Evolutionary conservation across 2,888 invertebrate genomes (phyloP).

Genomic region (Drosophila mettleri): DNA sequence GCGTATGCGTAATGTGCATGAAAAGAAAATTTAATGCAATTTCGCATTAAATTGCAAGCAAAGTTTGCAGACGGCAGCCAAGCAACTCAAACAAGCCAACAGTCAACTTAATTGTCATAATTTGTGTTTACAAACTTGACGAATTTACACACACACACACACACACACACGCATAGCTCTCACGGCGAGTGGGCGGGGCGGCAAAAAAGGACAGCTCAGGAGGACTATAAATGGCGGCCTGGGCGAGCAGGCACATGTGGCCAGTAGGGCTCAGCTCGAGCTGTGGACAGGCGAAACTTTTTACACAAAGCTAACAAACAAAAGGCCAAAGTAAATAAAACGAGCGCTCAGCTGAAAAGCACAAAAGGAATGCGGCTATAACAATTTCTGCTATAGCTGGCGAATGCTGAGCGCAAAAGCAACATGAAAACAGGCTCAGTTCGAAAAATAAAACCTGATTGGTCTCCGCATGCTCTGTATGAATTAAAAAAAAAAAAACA

Average conservation of each 20-base stretch:
- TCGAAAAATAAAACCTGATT: neutral
- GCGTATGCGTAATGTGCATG: conserved; percentile 46
- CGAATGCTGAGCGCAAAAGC: conserved; percentile 36
- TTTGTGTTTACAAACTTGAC: conserved; percentile 80
- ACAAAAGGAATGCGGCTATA: conserved; percentile 49
- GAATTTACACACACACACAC: conserved; percentile 61
- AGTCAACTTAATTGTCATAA: conserved; percentile 80
- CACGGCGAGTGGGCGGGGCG: too few species aligned
- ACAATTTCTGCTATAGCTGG: conserved; percentile 44
- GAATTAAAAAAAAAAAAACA: neutral
- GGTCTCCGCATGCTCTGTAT: neutral
- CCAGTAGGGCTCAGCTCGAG: conserved; percentile 42
- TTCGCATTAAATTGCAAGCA: conserved; percentile 61
- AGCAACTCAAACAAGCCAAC: conserved; percentile 64
- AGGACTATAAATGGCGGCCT: conserved; percentile 9
- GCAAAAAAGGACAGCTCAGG: conserved; percentile 4
- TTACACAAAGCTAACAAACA: conserved; percentile 70
- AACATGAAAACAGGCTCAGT: conserved; percentile 20
- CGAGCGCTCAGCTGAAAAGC: conserved; percentile 39
- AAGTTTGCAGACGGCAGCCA: conserved; percentile 57
- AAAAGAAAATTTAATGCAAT: conserved; percentile 65
- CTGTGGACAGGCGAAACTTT: conserved; percentile 60
- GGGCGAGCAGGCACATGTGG: conserved; percentile 50
- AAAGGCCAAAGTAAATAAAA: conserved; percentile 73
- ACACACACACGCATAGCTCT: conserved; percentile 11